Base-by-base conservation (phyloP, 92 coral and sea anemone genomes). In the Epizoanthus fatuus region DNA sequence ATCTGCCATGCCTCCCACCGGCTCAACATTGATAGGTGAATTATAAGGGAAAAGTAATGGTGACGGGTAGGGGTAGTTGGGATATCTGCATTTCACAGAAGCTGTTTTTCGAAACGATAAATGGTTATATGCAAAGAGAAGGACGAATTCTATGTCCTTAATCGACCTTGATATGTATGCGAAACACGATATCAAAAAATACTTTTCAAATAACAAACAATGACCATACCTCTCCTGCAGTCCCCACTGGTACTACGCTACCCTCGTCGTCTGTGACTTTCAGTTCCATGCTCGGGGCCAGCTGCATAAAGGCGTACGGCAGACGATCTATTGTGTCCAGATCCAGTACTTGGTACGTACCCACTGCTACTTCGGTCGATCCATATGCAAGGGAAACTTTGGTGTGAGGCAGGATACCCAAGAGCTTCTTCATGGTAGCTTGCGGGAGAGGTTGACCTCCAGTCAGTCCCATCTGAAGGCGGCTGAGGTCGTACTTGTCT, bases 201-300 rank as follows among this genome's bases (percentile, higher is more conserved):
- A 22, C 25, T 22, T 22, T 22, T 22, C 25, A 22, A 22, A 22
- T 22, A 22, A 22, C 25, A 22, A 22, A 22, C 25, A 22, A 22
- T 22, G 35, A 29, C 35, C 45, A 52, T 73, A 73, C 79, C 79
- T 73, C 79, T 14, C 79, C 79, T 29, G 2, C 45, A 11, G 79
- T 73, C 37, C 79, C 79, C 11, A 14, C 4, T 22, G 79, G 60
- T 20, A 73, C 63, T 14, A 29, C 16, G 45, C 79, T 12, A 3
- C 64, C 79, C 15, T 73, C 64, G 9, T 53, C 79, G 16, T 73
- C 79, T 14, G 63, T 73, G 47, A 73, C 54, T 7, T 29, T 73
- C 25, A 73, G 49, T 35, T 73, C 79, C 19, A 73, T 59, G 79
- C 14, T 22, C 17, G 22, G 45, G 35, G 5, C 6, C 0, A 53